Percentiles rank a stretch among this genome's conserved stretches.
These are phyloP conservation scores for Stenichneumon culpator DNA, from an alignment of 2,888 invertebrate species.

Conservation along the genomic window DNA sequence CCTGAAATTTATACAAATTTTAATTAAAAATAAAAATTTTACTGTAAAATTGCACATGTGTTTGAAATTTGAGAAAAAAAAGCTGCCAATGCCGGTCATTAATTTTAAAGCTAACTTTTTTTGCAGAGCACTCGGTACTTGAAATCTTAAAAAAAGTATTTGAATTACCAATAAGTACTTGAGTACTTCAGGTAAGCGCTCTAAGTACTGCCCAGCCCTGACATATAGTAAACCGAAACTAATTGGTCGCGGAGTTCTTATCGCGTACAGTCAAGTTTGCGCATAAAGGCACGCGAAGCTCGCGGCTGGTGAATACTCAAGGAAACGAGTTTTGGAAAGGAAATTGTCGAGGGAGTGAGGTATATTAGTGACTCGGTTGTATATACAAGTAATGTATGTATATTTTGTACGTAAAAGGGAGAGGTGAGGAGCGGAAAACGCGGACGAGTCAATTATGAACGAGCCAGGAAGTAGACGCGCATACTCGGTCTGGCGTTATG, in stretches of 20 bases:
- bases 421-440: slow-evolving; percentile 43
- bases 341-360: slow-evolving; percentile 53
- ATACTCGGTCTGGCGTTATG: slow-evolving; percentile 20
- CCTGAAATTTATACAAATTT: too few species aligned
- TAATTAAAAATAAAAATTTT: too few species aligned
- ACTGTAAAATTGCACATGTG: too few species aligned
- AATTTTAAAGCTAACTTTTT: neutral
- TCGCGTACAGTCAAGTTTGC: slow-evolving; percentile 14
- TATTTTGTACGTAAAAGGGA: slow-evolving; percentile 11
- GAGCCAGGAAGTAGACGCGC: slow-evolving; percentile 55
- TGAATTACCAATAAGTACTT: too few species aligned
- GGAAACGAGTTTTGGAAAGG: slow-evolving; percentile 44
- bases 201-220: too few species aligned
- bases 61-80: too few species aligned
- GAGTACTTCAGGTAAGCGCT: too few species aligned
- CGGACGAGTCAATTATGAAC: slow-evolving; percentile 62
- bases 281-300: neutral
- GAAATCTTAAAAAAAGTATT: too few species aligned
- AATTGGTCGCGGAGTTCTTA: slow-evolving; percentile 45
- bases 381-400: neutral
- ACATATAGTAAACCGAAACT: slow-evolving; percentile 6
- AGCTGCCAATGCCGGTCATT: too few species aligned
- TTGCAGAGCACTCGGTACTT: neutral
- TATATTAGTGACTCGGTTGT: slow-evolving; percentile 41
- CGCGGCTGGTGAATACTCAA: neutral